Evolutionary conservation across 1,140 invertebrate species (phyloP), one percentile per base, ranked within the genome.

Genomic region (Ectropis grisescens): DNA sequence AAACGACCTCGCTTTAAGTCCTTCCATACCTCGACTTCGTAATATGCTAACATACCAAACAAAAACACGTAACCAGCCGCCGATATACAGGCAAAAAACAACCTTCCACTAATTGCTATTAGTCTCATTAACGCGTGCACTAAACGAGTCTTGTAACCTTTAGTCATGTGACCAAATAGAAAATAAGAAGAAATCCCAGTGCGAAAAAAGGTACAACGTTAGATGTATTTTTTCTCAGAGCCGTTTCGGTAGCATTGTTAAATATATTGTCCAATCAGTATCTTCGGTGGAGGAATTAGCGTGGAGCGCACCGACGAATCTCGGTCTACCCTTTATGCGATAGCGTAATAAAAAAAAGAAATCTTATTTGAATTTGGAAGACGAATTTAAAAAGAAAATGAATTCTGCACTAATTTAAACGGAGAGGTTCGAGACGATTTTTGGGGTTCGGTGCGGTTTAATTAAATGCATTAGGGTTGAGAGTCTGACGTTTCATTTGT

Each of bases 261-360:
- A 81, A 81, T 76, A 81, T 79, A 75, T 76, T 58, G 69, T 71
- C 71, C 74, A 81, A 81, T 81, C 70, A 81, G 74, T 70, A 70
- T 62, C 58, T n/a, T 53, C 38, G 47, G 60, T 54, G 45, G 40
- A 70, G 64, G 54, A 78, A 74, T 74, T 78, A 78, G 61, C 67
- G 71, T 72, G 67, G 54, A 54, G 41, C 56, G 33, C 47, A 56
- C 47, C 47, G 54, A 56, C 58, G 62, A 65, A 58, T 66, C 67
- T 49, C 54, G 58, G 59, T 69, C 58, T 68, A 75, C 71, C 69
- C 71, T 74, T 75, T 75, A 69, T 66, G 59, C 56, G 58, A 53
- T 44, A 53, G 52, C 41, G 57, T 56, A 65, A 61, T 71, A 75
- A 74, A 76, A 75, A 71, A 66, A 62, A 54, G 56, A 59, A 68